These are phyloP conservation scores for Nematopogon swammerdamellus DNA, from an alignment of 2,888 invertebrate genomes.

Conservation along the genomic window DNA sequence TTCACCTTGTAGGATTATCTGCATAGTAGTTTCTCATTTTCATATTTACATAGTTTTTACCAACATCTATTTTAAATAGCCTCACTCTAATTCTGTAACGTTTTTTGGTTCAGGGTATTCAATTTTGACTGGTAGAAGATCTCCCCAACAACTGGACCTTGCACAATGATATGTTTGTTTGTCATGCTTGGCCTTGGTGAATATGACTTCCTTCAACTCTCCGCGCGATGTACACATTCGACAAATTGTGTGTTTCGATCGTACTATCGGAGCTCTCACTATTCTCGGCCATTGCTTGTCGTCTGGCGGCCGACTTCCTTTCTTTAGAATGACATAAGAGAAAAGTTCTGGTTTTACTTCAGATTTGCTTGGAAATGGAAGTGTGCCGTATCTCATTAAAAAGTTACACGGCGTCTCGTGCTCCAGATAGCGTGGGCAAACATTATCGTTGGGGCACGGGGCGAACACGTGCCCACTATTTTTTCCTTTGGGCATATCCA, in stretches of 20 bases:
- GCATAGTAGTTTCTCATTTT: no score
- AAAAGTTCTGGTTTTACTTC: slow-evolving; percentile 57
- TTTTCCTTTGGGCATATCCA: slow-evolving; percentile 44
- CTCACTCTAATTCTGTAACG: neutral
- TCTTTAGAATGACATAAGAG: slow-evolving; percentile 79
- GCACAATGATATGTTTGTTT: slow-evolving; percentile 75
- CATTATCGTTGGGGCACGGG: slow-evolving; percentile 82
- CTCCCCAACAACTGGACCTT: slow-evolving; percentile 73
- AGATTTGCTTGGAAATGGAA: slow-evolving; percentile 44
- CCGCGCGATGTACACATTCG: slow-evolving; percentile 74
- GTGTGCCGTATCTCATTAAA: slow-evolving; percentile 56
- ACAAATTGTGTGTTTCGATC: slow-evolving; percentile 73
- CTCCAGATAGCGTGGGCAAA: slow-evolving; percentile 69
- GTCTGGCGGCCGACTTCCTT: slow-evolving; percentile 56
- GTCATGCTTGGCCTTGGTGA: slow-evolving; percentile 73
- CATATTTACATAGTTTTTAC: no score
- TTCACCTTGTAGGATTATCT: no score
- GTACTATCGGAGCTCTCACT: slow-evolving; percentile 65
- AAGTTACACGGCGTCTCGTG: slow-evolving; percentile 79
- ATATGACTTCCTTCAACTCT: slow-evolving; percentile 69
- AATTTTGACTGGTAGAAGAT: slow-evolving; percentile 64
- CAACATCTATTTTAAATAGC: no score
- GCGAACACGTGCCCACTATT: slow-evolving; percentile 65
- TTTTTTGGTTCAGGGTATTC: neutral
- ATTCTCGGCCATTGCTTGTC: slow-evolving; percentile 75